Conservation (phyloP, 2,888 invertebrate genomes). For the Drosophila subquinaria region DNA sequence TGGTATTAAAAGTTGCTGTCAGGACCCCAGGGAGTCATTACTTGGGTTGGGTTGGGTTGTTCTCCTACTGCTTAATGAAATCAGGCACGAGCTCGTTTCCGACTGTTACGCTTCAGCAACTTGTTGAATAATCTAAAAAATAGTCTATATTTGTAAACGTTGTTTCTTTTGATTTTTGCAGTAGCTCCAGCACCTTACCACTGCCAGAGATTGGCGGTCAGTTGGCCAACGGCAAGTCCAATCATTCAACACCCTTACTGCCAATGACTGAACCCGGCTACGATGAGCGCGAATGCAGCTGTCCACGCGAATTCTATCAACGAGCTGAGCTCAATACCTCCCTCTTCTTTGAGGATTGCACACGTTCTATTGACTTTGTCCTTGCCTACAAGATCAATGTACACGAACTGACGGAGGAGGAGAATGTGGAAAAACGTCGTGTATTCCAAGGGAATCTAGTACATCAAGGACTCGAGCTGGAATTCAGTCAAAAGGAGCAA, state of each 20-base stretch:
- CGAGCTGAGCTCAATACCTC: conserved; percentile 84
- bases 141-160: neutral
- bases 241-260: conserved; percentile 58
- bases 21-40: conserved; percentile 31
- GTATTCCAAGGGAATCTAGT: conserved; percentile 91
- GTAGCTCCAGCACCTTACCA: conserved; percentile 68
- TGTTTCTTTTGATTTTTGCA: conserved; percentile 23
- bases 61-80: conserved; percentile 30
- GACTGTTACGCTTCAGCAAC: conserved; percentile 4
- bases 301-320: conserved; percentile 71
- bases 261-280: conserved; percentile 77
- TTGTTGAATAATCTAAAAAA: conserved; percentile 9
- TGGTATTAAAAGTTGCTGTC: conserved; percentile 8
- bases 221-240: conserved; percentile 58
- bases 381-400: conserved; percentile 91
- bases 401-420: conserved; percentile 85
- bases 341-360: conserved; percentile 90
- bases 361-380: conserved; percentile 91
- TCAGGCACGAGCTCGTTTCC: conserved; percentile 3
- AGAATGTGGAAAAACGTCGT: conserved; percentile 86
- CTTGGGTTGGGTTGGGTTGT: conserved; percentile 12
- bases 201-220: conserved; percentile 56
- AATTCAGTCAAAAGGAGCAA: conserved; percentile 88
- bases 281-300: conserved; percentile 76
- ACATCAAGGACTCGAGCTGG: conserved; percentile 91